Evolutionary conservation across 2,888 invertebrate species (phyloP), one percentile per base, ranked within the genome.

Genomic region (Orthosia incerta): DNA sequence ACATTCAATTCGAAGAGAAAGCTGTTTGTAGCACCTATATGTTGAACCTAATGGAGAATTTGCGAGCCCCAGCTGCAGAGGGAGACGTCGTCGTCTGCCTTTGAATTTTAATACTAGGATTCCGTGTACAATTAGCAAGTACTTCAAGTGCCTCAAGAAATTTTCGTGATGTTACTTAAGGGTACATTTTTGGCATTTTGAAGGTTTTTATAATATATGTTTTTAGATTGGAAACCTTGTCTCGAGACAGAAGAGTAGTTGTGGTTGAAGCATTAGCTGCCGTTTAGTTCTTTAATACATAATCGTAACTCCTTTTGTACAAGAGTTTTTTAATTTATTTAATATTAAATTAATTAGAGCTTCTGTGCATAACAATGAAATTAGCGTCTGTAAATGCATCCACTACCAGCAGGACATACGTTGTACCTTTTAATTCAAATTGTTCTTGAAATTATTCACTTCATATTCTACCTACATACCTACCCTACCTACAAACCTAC

Each of bases 71-170:
- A 65, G 50, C 66, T 61, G 67, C 48, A 68, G 26, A 55, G 53
- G 15, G 18, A 80, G 59, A 63, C 64, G 71, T 61, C 18, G 53
- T 39, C 39, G 57, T 48, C 50, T 20, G 39, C 31, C 60, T 57
- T 76, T 80, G 64, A 81, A 76, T 56, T 76, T 81, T 71, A 64
- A 71, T 64, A 76, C 66, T 48, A 67, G 51, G 26, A 76, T 65
- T 76, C 45, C 57, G 48, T 61, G n/a, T 71, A 72, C 61, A 70
- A 74, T 77, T 68, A 56, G 26, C 65, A 31, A 70, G 67, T 77
- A 57, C 59, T 72, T 74, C 65, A 71, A 71, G 26, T 45, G 50
- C 13, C 18, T 18, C 45, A 55, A 57, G 77, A 65, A 39, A 48
- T 65, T 61, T 80, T 66, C 59, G 62, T 67, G 57, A 18, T 60